Conservation (phyloP, 2,888 invertebrate genomes). For the Chirona hameri region DNA sequence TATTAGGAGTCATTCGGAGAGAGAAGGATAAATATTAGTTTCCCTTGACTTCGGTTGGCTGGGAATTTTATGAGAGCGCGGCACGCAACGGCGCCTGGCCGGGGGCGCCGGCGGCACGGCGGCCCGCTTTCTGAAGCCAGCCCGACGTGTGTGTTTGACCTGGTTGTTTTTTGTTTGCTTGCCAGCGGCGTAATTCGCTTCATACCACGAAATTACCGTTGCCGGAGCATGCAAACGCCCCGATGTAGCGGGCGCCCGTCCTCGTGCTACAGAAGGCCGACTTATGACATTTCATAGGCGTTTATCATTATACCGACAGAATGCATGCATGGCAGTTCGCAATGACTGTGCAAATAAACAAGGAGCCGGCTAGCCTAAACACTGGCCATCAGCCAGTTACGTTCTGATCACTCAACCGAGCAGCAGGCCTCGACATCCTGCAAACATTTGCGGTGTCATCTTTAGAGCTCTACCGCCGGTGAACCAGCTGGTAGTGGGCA, state of each 20-base stretch:
- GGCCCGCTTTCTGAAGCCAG: background rate
- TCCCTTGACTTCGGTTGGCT: slow-evolving; percentile 24
- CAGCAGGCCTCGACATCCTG: no score
- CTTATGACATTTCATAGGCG: no score
- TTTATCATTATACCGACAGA: no score
- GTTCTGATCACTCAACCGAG: no score
- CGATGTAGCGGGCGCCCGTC: no score
- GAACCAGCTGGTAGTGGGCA: background rate
- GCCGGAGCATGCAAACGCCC: background rate
- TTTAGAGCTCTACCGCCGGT: no score
- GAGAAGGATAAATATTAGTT: slow-evolving; percentile 28
- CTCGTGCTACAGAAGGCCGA: no score
- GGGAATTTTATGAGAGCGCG: slow-evolving; percentile 12
- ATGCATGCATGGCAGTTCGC: no score
- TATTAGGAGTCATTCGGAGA: slow-evolving; percentile 29
- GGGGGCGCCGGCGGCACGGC: background rate
- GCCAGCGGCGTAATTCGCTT: background rate
- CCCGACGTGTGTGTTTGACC: background rate
- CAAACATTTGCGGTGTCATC: no score
- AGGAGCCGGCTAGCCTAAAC: no score
- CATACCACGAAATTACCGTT: background rate
- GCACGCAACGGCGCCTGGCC: slow-evolving; percentile 6
- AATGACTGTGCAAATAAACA: no score
- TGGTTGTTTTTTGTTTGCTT: background rate
- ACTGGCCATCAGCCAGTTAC: no score